Base-by-base conservation (phyloP, 2,113 vertebrate genomes). In the Charadrius vociferus region DNA sequence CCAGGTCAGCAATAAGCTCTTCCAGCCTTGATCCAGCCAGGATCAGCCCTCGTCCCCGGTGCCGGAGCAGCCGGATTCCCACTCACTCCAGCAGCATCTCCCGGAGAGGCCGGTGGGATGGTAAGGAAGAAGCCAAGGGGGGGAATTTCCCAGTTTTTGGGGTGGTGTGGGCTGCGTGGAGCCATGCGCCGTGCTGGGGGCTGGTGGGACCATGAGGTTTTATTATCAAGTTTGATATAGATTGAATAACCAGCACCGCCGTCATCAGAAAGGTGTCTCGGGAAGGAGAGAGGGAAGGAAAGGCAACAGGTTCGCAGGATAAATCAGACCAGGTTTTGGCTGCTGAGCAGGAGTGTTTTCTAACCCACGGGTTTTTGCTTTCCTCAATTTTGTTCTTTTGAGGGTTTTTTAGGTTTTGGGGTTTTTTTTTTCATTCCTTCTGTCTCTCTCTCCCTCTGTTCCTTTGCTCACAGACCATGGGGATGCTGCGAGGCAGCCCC, bases 141-240 rank as follows among this genome's bases (percentile, higher is more conserved):
- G 26, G 59, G 55, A 30, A 26, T 52, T n/a, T 14, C 32, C 21
- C 9, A 17, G 5, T 2, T 27, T 59, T 59, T 39, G 45, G 12
- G 26, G 66, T 8, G 49, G 27, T 32, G 12, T 9, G 10, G 62
- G 78, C 34, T 8, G 43, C 1, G 17, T 7, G 45, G 43, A 77
- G 45, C 66, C 34, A 5, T 1, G 1, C 1, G 1, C 6, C 0
- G 2, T 9, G 59, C 7, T 9, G 3, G 6, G 56, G 29, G 50
- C 43, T 43, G 52, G 14, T 2, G 37, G 43, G 47, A 24, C 1
- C 0, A 16, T 8, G 3, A 6, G 32, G 34, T 13, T 67, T 81
- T 36, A 4, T 43, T 16, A 2, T 11, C 12, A 19, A 2, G 22
- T 24, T 32, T 30, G 24, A 7, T 19, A 12, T 0, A 24, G 34